These are phyloP conservation scores for Sandelia bainsii DNA, from an alignment of 2,797 vertebrate species.

Conservation along the genomic window DNA sequence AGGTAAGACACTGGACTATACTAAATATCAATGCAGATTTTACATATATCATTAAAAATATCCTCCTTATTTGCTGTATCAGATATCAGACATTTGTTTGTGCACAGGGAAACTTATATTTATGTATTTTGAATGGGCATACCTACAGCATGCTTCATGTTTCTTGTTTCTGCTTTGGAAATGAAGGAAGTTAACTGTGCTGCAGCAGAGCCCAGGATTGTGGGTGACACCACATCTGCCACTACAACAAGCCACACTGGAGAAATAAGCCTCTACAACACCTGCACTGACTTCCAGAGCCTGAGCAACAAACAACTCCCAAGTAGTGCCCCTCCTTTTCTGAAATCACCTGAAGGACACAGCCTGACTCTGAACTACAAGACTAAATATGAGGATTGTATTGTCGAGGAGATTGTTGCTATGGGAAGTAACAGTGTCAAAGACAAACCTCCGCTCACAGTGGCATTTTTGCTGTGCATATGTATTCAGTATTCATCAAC, in stretches of 20 bases:
- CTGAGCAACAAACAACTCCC: not conserved
- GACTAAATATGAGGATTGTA: constrained; percentile 58
- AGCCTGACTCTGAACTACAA: constrained; percentile 72
- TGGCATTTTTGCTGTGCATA: constrained; percentile 79
- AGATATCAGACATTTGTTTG: not conserved
- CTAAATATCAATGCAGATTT: not conserved
- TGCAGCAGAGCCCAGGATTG: constrained; percentile 38
- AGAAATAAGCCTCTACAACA: constrained; percentile 60
- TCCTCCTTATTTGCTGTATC: not conserved
- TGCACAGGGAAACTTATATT: not conserved
- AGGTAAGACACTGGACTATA: constrained; percentile 44
- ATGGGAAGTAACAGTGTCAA: constrained; percentile 29
- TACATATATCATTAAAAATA: not conserved
- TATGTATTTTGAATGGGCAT: not conserved
- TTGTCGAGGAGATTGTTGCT: constrained; percentile 78
- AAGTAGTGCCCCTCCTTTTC: constrained; percentile 32
- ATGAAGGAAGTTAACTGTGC: constrained; percentile 50
- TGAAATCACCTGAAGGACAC: constrained; percentile 64
- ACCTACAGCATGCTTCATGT: not conserved
- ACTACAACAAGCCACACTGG: not conserved
- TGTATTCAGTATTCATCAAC: constrained; percentile 81
- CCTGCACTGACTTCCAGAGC: constrained; percentile 34
- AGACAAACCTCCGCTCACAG: constrained; percentile 66
- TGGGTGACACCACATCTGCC: constrained; percentile 11
- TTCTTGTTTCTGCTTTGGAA: constrained; percentile 30